A percentile compares a stretch with the other conserved stretches of the same genome.
Evolutionary conservation across 2,888 invertebrate genomes (phyloP).

Genomic region (Ethmia dodecea): DNA sequence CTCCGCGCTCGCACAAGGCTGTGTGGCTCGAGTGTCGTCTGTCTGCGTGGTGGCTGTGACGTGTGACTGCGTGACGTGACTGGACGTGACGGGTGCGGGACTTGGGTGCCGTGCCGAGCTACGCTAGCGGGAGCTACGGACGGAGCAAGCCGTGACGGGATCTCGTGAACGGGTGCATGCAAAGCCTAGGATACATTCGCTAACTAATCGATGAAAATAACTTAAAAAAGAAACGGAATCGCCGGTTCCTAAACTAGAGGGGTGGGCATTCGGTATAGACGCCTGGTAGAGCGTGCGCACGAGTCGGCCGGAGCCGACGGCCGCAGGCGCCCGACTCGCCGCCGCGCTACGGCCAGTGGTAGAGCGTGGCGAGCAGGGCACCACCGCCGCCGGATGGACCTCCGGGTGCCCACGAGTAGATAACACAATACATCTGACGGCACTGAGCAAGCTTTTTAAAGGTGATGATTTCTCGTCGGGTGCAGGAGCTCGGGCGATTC

Average conservation of each 20-base stretch:
- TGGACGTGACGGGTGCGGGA: slow-evolving; percentile 62
- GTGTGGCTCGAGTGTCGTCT: slow-evolving; percentile 71
- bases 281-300: slow-evolving; percentile 72
- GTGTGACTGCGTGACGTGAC: slow-evolving; percentile 25
- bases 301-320: slow-evolving; percentile 39
- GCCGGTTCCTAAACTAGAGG: slow-evolving; percentile 69
- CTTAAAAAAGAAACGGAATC: slow-evolving; percentile 73
- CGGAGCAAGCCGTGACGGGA: slow-evolving; percentile 64
- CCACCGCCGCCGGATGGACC: slow-evolving; percentile 28
- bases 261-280: slow-evolving; percentile 73
- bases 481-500: slow-evolving; percentile 64
- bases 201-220: slow-evolving; percentile 74
- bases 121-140: slow-evolving; percentile 68
- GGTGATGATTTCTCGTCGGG: slow-evolving; percentile 64
- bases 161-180: slow-evolving; percentile 74
- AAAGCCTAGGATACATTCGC: slow-evolving; percentile 74
- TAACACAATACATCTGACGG: slow-evolving; percentile 79
- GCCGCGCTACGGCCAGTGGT: slow-evolving; percentile 31
- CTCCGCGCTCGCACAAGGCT: slow-evolving; percentile 59
- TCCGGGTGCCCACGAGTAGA: slow-evolving; percentile 69
- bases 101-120: slow-evolving; percentile 76
- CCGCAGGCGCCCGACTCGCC: slow-evolving; percentile 32
- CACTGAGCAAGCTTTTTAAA: slow-evolving; percentile 75
- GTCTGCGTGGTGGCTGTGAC: slow-evolving; percentile 58
- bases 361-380: slow-evolving; percentile 27